A percentile compares a stretch with the other conserved stretches of the same genome.
phyloP scores from a whole-genome alignment of 2,888 invertebrate genomes.

The Hyalella azteca region DNA sequence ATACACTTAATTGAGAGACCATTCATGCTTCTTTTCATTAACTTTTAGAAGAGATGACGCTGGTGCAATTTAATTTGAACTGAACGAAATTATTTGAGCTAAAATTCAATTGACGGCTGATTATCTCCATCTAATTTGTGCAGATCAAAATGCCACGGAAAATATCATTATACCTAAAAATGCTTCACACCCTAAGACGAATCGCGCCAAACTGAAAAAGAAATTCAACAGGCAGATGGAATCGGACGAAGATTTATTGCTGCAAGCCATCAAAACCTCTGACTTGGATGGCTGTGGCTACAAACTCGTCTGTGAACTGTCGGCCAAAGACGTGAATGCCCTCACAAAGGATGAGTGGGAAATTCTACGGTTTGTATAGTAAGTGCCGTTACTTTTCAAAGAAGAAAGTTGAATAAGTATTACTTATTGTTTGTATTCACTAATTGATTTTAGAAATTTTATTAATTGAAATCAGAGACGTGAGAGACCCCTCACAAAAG shows the following conservation, averaged over 20 bases:
- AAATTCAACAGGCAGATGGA: background rate
- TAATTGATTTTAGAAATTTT: too few relatives aligned
- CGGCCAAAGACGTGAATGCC: background rate
- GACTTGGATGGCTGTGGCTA: constrained; percentile 12
- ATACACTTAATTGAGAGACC: too few relatives aligned
- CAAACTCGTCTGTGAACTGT: background rate
- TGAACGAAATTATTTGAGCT: too few relatives aligned
- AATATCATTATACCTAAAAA: background rate
- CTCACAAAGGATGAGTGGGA: constrained; percentile 1
- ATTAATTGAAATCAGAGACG: too few relatives aligned
- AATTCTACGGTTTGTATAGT: constrained; percentile 8
- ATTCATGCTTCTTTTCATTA: too few relatives aligned
- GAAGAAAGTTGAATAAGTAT: too few relatives aligned
- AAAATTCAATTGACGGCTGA: too few relatives aligned
- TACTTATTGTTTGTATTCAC: too few relatives aligned
- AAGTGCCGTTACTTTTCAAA: background rate
- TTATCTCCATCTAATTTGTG: background rate
- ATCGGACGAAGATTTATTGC: background rate
- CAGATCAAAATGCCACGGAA: background rate
- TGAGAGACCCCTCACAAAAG: too few relatives aligned
- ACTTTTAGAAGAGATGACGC: too few relatives aligned
- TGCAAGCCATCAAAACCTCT: background rate
- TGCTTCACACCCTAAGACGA: too few relatives aligned
- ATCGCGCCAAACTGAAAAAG: background rate
- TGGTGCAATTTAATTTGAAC: too few relatives aligned